Base-by-base conservation (phyloP, 2,797 vertebrate species). In the Menidia menidia region DNA sequence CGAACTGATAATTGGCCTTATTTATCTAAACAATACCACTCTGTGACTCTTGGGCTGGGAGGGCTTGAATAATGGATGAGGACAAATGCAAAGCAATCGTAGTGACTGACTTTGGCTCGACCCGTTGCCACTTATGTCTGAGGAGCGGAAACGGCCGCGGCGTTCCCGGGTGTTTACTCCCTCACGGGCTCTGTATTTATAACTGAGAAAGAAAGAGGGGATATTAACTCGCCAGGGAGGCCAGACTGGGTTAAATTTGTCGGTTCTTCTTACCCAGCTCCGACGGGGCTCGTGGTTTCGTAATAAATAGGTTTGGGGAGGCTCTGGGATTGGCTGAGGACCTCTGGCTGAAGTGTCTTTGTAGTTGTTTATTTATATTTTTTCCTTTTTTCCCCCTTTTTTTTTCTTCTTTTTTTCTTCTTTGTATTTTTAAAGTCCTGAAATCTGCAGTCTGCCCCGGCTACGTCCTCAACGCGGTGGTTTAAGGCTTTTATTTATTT, bases 61-160 rank as follows among this genome's bases (percentile, higher is more conserved):
- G 68, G 13, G 51, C 74, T 78, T 94, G 90, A 93, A 94, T 94
- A 90, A 94, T 94, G 90, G 83, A 94, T 93, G 89, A 93, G 87
- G 84, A 90, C 87, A 90, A 91, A 92, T 88, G 82, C 86, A 90
- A 88, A 92, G 87, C 88, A 80, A 85, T 88, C 86, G 86, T 83
- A 82, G 86, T 87, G 86, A 76, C 71, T 78, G 84, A 90, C 84
- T 91, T 84, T 82, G 83, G 77, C 75, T 39, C 79, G 71, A 83
- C 88, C 78, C 80, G 82, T 77, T 78, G 61, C 75, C 75, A 55
- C 90, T 88, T 86, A 50, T 71, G 79, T 68, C 63, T 0, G 13
- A 54, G 79, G 63, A 77, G 81, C 78, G 74, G 79, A 85, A 88
- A 85, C 67, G 72, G 78, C 78, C 75, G 55, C 78, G 19, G 39